Conservation (phyloP, 2,888 invertebrate genomes). For the Dugesia japonica region DNA sequence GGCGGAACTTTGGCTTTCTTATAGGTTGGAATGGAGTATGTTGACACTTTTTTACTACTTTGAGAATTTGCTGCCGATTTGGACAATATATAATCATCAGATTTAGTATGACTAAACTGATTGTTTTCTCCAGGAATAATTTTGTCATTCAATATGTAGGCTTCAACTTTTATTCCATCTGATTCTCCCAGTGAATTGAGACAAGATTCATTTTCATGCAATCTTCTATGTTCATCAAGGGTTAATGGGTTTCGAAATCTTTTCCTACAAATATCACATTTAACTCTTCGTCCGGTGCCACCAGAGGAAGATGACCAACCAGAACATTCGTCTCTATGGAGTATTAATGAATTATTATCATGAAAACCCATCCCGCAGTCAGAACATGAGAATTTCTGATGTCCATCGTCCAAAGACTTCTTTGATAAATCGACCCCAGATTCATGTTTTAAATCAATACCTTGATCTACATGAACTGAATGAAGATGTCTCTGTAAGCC, state of each 20-base stretch:
- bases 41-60: background rate
- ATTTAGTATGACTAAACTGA: background rate
- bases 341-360: background rate
- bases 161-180: background rate
- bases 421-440: constrained; percentile 3
- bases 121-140: background rate
- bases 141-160: too few species aligned
- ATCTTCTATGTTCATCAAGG: background rate
- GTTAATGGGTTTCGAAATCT: constrained; percentile 7
- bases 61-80: background rate
- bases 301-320: constrained; percentile 8
- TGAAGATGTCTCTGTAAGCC: constrained; percentile 5
- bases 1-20: background rate
- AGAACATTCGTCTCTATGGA: background rate
- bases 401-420: background rate
- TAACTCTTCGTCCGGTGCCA: background rate
- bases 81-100: background rate
- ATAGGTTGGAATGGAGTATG: background rate
- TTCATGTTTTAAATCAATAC: background rate
- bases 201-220: constrained; percentile 10
- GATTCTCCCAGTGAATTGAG: background rate
- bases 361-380: background rate
- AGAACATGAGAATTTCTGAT: background rate
- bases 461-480: constrained; percentile 2
- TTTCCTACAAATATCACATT: constrained; percentile 23